These are phyloP conservation scores for Melitaea athalia DNA, from an alignment of 2,888 invertebrate genomes.

Conservation along the genomic window DNA sequence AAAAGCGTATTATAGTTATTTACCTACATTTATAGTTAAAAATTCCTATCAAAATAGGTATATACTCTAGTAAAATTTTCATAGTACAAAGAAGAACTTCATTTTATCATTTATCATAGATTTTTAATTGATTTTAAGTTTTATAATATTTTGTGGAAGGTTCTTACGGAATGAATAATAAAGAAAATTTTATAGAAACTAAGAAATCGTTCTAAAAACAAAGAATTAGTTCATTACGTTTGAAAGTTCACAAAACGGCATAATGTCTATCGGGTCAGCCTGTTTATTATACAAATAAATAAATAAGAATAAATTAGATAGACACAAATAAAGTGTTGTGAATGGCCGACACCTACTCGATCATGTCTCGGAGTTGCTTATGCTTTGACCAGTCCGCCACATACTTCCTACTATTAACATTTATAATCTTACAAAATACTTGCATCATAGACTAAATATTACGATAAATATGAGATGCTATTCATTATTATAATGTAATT, in stretches of 20 bases:
- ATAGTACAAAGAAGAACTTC: too few species aligned
- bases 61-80: too few species aligned
- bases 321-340: conserved; percentile 25
- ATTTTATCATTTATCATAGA: too few species aligned
- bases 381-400: conserved; percentile 47
- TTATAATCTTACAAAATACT: conserved; percentile 41
- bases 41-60: too few species aligned
- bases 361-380: conserved; percentile 40
- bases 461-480: conserved; percentile 14
- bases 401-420: conserved; percentile 56
- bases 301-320: neutral
- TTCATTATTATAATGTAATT: conserved; percentile 13
- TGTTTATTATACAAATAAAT: neutral
- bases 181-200: too few species aligned
- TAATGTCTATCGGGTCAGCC: neutral
- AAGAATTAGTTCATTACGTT: too few species aligned
- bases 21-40: too few species aligned
- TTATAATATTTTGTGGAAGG: too few species aligned
- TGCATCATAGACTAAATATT: conserved; percentile 41
- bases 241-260: neutral
- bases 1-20: too few species aligned
- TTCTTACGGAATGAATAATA: too few species aligned
- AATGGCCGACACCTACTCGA: conserved; percentile 43
- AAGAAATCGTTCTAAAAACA: too few species aligned
- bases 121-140: too few species aligned